A percentile compares a stretch with the other conserved stretches of the same genome.
phyloP scores from a whole-genome alignment of 1,140 invertebrate genomes.

The Pachypeltis micranthus region DNA sequence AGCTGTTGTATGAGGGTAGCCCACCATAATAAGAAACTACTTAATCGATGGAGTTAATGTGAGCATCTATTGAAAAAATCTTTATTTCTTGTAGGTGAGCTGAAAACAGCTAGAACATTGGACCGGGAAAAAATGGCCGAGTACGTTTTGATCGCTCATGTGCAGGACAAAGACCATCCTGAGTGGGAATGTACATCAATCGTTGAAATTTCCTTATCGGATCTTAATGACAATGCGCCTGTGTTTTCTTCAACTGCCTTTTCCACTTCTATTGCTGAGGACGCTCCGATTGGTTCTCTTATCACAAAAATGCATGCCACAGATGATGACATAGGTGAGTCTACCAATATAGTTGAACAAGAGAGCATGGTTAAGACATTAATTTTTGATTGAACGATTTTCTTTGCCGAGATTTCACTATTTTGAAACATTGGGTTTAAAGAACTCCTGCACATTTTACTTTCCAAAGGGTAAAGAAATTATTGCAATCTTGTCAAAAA shows the following conservation, averaged over 20 bases:
- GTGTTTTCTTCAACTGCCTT: conserved; percentile 65
- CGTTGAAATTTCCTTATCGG: conserved; percentile 57
- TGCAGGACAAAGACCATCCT: conserved; percentile 45
- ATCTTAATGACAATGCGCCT: conserved; percentile 80
- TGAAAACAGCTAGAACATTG: conserved; percentile 57
- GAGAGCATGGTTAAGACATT: too few relatives aligned
- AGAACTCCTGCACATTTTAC: too few relatives aligned
- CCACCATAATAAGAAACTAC: too few relatives aligned
- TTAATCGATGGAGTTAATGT: too few relatives aligned
- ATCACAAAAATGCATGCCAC: conserved; percentile 74
- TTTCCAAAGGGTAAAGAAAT: too few relatives aligned
- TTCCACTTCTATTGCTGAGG: conserved; percentile 71
- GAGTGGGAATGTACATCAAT: conserved; percentile 71
- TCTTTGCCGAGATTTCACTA: too few relatives aligned
- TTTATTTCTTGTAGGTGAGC: conserved; percentile 38
- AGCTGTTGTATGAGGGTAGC: too few relatives aligned
- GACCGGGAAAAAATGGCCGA: conserved; percentile 61
- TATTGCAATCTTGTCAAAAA: too few relatives aligned
- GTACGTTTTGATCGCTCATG: conserved; percentile 63
- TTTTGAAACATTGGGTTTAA: too few relatives aligned
- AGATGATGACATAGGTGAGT: conserved; percentile 62
- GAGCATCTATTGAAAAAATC: too few relatives aligned
- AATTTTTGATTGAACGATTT: too few relatives aligned
- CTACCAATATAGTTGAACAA: too few relatives aligned
- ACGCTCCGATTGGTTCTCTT: conserved; percentile 66